These are phyloP conservation scores for Nanorana parkeri DNA, from an alignment of 2,113 vertebrate genomes.

Conservation along the genomic window DNA sequence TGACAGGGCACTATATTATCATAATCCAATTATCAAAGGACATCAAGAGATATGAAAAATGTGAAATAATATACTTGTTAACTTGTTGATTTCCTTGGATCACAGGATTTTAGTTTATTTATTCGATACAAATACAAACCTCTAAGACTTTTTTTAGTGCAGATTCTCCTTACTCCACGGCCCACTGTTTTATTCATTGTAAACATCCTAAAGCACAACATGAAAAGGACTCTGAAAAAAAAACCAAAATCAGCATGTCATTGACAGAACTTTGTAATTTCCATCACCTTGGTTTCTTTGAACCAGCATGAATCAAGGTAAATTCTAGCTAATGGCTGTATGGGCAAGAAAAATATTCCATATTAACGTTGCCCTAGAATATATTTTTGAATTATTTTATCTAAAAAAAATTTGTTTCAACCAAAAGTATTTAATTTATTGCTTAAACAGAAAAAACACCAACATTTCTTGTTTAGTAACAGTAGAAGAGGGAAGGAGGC, in stretches of 20 bases:
- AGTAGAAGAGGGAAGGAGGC: no score
- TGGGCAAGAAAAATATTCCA: neutral
- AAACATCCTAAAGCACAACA: neutral
- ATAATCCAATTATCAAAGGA: no score
- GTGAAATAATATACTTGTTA: no score
- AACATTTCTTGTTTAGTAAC: no score
- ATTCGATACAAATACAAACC: no score
- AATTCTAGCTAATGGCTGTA: neutral
- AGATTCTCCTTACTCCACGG: neutral
- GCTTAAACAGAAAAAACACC: no score
- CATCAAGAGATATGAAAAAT: no score
- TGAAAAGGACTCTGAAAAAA: neutral
- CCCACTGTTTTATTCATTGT: neutral
- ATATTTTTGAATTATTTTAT: neutral
- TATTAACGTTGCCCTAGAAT: neutral
- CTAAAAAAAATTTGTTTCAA: no score
- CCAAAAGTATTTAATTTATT: no score
- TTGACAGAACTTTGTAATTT: slow-evolving; percentile 20
- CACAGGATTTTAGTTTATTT: no score
- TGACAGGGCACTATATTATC: no score
- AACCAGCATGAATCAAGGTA: neutral
- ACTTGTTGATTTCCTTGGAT: no score
- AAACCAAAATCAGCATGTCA: slow-evolving; percentile 1
- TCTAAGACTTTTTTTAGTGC: neutral
- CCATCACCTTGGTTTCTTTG: neutral